Evolutionary conservation across 1,140 invertebrate species (phyloP).

Genomic region (Drepana arcuata): DNA sequence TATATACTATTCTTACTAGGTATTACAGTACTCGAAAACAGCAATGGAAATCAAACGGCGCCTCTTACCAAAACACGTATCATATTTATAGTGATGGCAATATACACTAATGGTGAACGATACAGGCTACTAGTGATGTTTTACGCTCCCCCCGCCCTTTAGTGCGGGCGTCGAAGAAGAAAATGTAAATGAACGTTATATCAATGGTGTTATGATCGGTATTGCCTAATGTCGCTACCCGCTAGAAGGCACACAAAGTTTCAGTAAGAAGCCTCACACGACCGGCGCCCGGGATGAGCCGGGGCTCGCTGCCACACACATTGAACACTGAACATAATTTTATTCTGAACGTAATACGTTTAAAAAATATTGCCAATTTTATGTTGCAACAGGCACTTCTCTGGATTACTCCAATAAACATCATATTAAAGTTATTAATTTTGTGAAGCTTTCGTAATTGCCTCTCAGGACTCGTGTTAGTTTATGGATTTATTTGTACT

Average conservation of each 20-base stretch:
- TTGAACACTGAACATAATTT: conserved; percentile 47
- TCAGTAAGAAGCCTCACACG: conserved; percentile 63
- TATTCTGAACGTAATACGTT: conserved; percentile 56
- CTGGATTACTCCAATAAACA: conserved; percentile 70
- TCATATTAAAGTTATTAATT: conserved; percentile 64
- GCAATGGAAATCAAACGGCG: conserved; percentile 24
- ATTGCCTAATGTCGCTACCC: conserved; percentile 62
- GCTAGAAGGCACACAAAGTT: conserved; percentile 71
- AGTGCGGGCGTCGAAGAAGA: too few species aligned
- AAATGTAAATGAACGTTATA: conserved; percentile 22
- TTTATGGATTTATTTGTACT: conserved; percentile 48
- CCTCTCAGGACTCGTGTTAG: conserved; percentile 50
- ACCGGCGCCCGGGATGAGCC: conserved; percentile 1
- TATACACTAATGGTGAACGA: conserved; percentile 34
- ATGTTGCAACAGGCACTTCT: conserved; percentile 70
- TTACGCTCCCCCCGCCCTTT: conserved; percentile 23
- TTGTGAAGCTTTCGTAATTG: conserved; percentile 63
- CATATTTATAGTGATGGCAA: conserved; percentile 20
- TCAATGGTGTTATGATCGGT: conserved; percentile 45
- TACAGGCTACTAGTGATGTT: conserved; percentile 18
- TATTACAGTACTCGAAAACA: conserved; percentile 49
- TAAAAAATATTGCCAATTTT: conserved; percentile 70
- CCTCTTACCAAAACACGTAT: conserved; percentile 10
- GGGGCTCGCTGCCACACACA: conserved; percentile 16
- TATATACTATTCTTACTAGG: conserved; percentile 50